These are phyloP conservation scores for Mus minutoides DNA, from an alignment of 2,797 vertebrate genomes.

Conservation along the genomic window DNA sequence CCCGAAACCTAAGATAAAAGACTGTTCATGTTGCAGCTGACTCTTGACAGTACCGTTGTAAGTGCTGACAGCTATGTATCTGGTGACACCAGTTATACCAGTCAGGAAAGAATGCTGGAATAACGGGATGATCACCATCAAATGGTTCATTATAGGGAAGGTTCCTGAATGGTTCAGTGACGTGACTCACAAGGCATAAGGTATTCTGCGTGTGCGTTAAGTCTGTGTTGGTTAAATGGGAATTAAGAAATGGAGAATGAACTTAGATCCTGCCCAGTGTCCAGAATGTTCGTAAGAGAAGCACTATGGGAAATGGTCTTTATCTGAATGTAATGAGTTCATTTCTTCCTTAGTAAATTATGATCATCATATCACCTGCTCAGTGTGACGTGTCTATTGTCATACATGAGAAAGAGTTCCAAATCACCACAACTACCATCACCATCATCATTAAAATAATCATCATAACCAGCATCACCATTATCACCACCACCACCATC, in stretches of 20 bases:
- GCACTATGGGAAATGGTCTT: background rate
- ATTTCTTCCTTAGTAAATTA: constrained; percentile 35
- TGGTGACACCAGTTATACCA: constrained; percentile 19
- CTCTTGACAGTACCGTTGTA: background rate
- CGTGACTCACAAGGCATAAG: constrained; percentile 44
- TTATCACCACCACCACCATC: accelerated
- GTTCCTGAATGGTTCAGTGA: background rate
- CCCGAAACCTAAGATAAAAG: background rate
- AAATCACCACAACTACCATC: no score
- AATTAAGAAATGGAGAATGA: constrained; percentile 62
- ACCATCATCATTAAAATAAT: background rate
- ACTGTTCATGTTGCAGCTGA: no score
- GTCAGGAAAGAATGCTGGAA: background rate
- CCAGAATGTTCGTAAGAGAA: background rate
- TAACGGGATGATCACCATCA: constrained; percentile 53
- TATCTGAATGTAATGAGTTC: constrained; percentile 24
- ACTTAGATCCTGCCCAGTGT: constrained; percentile 43
- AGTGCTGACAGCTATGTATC: background rate
- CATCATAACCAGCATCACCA: background rate
- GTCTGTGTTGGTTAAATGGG: constrained; percentile 42
- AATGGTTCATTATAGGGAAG: constrained; percentile 66
- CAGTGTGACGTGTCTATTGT: background rate
- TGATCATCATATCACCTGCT: background rate
- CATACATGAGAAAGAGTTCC: background rate
- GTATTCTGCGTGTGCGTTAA: constrained; percentile 60